Conservation (phyloP, 2,113 vertebrate species). For the Hassar affinis region DNA sequence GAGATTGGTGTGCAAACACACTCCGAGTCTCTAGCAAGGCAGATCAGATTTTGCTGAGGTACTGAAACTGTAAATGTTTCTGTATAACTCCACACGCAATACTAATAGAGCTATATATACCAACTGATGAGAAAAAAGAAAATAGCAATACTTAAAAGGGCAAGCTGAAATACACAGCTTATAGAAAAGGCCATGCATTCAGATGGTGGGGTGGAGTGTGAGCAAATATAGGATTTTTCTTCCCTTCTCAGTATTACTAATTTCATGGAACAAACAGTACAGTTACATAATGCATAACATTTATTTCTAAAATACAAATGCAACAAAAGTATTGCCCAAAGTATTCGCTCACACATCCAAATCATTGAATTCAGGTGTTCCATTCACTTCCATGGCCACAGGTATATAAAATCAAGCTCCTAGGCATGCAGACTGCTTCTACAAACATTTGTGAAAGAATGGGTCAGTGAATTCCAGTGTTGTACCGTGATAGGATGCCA, state of each 20-base stretch:
- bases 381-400: no score
- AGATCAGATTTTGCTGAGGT: neutral
- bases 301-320: neutral
- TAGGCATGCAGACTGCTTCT: no score
- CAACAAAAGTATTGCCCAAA: no score
- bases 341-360: no score
- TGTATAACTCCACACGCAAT: neutral
- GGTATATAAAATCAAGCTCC: no score
- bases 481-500: no score
- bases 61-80: conserved; percentile 11
- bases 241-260: neutral
- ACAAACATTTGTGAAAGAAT: no score
- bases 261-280: neutral
- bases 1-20: neutral
- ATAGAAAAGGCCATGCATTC: neutral
- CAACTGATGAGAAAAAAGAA: neutral
- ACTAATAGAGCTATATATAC: conserved; percentile 5
- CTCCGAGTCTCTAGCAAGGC: neutral
- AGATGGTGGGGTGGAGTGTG: neutral
- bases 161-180: neutral
- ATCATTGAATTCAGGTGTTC: no score
- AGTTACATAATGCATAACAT: neutral
- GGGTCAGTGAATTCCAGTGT: no score
- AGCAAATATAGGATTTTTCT: neutral
- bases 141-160: neutral